Percentiles rank a stretch among this genome's conserved stretches.
phyloP scores from a whole-genome alignment of 2,797 vertebrate species.

The Sarcoramphus papa region DNA sequence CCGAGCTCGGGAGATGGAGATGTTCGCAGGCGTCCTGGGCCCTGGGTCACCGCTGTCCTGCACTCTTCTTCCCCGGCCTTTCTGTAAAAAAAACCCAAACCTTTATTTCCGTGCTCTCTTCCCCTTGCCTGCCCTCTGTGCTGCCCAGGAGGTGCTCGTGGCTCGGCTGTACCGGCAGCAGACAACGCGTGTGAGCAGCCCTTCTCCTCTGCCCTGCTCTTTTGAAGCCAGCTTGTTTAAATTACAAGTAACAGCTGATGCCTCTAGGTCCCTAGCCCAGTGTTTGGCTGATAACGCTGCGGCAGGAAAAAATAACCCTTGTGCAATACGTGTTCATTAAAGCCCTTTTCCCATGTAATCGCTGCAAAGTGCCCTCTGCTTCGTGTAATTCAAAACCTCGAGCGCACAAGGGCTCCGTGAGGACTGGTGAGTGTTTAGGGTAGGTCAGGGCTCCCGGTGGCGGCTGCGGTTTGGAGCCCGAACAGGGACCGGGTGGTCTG shows the following conservation, averaged over 20 bases:
- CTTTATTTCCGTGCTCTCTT: no score
- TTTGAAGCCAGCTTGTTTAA: not conserved
- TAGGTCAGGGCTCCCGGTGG: fast-evolving
- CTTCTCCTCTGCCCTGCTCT: not conserved
- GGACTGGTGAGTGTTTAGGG: fast-evolving
- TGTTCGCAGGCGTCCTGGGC: not conserved
- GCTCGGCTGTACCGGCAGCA: fast-evolving
- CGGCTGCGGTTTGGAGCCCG: fast-evolving
- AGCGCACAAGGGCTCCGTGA: fast-evolving
- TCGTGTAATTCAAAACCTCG: fast-evolving
- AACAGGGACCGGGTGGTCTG: fast-evolving
- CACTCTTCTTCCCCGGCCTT: not conserved
- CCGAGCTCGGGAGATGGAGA: not conserved
- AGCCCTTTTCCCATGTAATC: not conserved
- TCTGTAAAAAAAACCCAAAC: no score
- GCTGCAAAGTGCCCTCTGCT: not conserved
- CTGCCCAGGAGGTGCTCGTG: fast-evolving
- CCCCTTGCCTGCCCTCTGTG: not conserved
- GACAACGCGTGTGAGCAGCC: not conserved
- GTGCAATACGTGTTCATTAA: fast-evolving
- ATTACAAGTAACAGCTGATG: not conserved
- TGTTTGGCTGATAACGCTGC: not conserved
- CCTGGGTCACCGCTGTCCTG: fast-evolving
- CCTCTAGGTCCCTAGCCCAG: not conserved
- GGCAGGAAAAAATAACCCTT: not conserved